Base-by-base conservation (phyloP, 2,888 invertebrate species). In the Diploptera punctata region DNA sequence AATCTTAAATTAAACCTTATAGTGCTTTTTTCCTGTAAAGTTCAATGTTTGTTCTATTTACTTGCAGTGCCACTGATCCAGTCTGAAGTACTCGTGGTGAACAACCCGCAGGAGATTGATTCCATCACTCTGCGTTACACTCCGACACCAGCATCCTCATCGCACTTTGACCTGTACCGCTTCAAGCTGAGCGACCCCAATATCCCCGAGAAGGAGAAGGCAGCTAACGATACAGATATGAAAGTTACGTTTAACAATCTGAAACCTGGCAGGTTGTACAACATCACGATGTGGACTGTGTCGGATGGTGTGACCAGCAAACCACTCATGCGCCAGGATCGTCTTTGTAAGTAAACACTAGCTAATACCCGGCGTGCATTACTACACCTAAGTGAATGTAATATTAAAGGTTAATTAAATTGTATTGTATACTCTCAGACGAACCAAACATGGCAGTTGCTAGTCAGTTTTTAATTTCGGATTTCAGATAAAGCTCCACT, bases 201-300 rank as follows among this genome's bases (percentile, higher is more conserved):
- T 31, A 90, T 92, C 76, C 88, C 90, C 4, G 88, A 90, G 43
- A 90, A 91, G 79, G 93, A 93, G 80, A 91, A 92, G 78, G 78
- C 87, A 47, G 91, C 93, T 18, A 90, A 91, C 79, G 91, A 90
- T 80, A 89, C 90, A 3, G 90, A 92, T 78, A 87, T 80, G 67
- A 80, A 80, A 74, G 79, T 80, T 5, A 90, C 90, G 1, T 94
- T 94, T 83, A 87, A 86, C 49, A 90, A 88, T 19, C 86, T 97
- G n/a, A 87, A 90, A 74, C 95, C 97, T 2, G 97, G 97, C 43
- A 89, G 92, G 76, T 86, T 96, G 52, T 97, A 97, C 85, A 96
- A 96, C 84, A 92, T 97, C 76, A 95, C 95, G 67, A 93, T 95
- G 78, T 97, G 96, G 96, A 97, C 96, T 13, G 93, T 96, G 38